Evolutionary conservation across 2,113 vertebrate species (phyloP).

Genomic region (Apodemus sylvaticus): DNA sequence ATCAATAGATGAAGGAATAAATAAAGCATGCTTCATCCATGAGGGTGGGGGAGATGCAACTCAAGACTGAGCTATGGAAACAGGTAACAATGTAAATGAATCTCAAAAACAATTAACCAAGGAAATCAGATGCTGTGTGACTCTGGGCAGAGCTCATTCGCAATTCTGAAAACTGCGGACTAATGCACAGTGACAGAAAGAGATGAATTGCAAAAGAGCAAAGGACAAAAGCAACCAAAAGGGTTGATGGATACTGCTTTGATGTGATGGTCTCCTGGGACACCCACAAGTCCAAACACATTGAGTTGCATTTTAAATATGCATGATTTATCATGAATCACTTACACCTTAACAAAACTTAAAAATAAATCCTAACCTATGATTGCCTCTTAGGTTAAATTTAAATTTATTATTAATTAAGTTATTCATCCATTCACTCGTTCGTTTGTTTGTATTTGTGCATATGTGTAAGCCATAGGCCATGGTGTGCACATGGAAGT

Average conservation of each 20-base stretch:
- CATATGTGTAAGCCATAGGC: neutral
- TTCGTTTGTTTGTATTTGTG: neutral
- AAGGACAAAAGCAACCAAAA: neutral
- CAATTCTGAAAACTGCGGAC: constrained; percentile 18
- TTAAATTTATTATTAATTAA: neutral
- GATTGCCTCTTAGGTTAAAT: neutral
- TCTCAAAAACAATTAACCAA: constrained; percentile 11
- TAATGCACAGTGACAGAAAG: neutral
- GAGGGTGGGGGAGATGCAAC: neutral
- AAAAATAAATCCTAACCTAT: neutral
- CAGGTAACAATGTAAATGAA: neutral
- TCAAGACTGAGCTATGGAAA: neutral
- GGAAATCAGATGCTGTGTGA: neutral
- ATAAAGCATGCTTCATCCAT: neutral
- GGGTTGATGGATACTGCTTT: neutral
- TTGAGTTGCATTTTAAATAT: constrained; percentile 25
- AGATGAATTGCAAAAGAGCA: neutral
- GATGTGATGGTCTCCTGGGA: neutral
- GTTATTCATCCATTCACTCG: neutral
- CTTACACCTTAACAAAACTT: neutral
- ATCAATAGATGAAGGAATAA: neutral
- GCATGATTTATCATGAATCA: neutral
- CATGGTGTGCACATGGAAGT: neutral
- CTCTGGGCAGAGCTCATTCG: neutral
- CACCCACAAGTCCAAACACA: neutral